Percentiles rank a stretch among this genome's conserved stretches.
These are phyloP conservation scores for Brachyptera risi DNA, from an alignment of 2,888 invertebrate species.

Conservation along the genomic window DNA sequence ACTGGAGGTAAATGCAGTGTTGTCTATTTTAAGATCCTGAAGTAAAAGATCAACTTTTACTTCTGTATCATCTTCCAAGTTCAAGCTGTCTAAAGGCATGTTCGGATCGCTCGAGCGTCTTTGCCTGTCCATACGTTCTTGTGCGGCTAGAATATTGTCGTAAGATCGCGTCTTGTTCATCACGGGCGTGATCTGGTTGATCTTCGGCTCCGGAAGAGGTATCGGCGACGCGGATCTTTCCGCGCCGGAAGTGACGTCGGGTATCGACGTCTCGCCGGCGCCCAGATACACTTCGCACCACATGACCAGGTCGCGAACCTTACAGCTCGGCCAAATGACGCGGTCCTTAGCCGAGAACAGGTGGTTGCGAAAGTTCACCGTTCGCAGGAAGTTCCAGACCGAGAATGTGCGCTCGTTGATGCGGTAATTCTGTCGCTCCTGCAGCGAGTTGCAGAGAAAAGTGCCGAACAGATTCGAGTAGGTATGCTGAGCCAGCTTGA, in stretches of 20 bases:
- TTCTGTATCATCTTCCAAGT: no score
- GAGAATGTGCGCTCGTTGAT: conserved; percentile 69
- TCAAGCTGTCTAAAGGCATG: conserved; percentile 58
- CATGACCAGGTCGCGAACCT: conserved; percentile 70
- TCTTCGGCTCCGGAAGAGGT: conserved; percentile 34
- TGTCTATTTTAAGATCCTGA: background rate
- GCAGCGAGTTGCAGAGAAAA: conserved; percentile 84
- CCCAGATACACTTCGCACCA: conserved; percentile 86
- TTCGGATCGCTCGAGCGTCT: conserved; percentile 83
- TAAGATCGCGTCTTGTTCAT: conserved; percentile 73
- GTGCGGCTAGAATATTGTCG: conserved; percentile 71
- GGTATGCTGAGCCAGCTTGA: conserved; percentile 91
- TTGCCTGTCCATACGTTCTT: conserved; percentile 55
- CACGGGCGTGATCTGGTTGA: conserved; percentile 39
- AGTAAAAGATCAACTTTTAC: no score
- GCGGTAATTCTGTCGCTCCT: conserved; percentile 63
- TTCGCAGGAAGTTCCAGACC: conserved; percentile 83
- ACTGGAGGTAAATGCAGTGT: background rate
- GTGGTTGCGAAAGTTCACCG: conserved; percentile 79
- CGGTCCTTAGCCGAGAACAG: conserved; percentile 61
- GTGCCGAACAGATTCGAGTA: conserved; percentile 97
- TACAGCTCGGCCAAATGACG: conserved; percentile 42
- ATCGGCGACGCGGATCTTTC: conserved; percentile 37
- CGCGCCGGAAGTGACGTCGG: conserved; percentile 21
- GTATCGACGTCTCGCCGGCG: conserved; percentile 42